phyloP scores from a whole-genome alignment of 2,797 vertebrate species.

The Sebastes melanostomus region DNA sequence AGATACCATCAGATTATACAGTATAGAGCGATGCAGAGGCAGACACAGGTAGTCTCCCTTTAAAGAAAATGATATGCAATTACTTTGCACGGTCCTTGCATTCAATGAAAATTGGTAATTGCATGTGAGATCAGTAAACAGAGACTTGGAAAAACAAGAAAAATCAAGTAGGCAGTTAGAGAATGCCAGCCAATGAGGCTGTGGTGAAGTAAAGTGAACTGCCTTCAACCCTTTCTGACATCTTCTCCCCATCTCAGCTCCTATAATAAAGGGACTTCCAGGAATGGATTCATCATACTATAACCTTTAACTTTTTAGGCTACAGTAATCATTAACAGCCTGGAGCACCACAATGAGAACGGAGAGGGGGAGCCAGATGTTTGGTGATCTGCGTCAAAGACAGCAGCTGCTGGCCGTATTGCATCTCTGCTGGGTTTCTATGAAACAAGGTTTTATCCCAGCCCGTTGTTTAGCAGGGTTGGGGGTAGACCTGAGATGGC shows the following conservation, averaged over 20 bases:
- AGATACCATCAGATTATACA: not conserved
- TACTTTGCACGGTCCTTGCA: not conserved
- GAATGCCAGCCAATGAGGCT: slow-evolving; percentile 21
- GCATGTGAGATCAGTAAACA: not conserved
- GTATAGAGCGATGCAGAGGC: not conserved
- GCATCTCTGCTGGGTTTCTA: not conserved
- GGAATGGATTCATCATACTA: slow-evolving; percentile 68
- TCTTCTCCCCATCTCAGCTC: slow-evolving; percentile 35
- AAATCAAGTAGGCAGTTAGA: not conserved
- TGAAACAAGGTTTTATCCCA: not conserved
- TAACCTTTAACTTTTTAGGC: slow-evolving; percentile 59
- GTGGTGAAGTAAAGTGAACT: not conserved
- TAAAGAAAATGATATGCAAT: not conserved
- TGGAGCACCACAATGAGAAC: slow-evolving; percentile 20
- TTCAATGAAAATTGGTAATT: not conserved
- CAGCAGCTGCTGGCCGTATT: not conserved
- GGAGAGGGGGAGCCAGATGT: slow-evolving; percentile 49
- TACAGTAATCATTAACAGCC: slow-evolving; percentile 75
- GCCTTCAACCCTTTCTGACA: not conserved
- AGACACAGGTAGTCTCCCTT: not conserved
- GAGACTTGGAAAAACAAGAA: not conserved
- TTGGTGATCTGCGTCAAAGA: not conserved
- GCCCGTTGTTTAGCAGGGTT: not conserved
- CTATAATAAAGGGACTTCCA: slow-evolving; percentile 3
- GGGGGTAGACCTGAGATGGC: not conserved